Evolutionary conservation across 92 coral and sea anemone genomes (phyloP), one percentile per base, ranked within the genome.

Genomic region (Chrysogorgia sp.): DNA sequence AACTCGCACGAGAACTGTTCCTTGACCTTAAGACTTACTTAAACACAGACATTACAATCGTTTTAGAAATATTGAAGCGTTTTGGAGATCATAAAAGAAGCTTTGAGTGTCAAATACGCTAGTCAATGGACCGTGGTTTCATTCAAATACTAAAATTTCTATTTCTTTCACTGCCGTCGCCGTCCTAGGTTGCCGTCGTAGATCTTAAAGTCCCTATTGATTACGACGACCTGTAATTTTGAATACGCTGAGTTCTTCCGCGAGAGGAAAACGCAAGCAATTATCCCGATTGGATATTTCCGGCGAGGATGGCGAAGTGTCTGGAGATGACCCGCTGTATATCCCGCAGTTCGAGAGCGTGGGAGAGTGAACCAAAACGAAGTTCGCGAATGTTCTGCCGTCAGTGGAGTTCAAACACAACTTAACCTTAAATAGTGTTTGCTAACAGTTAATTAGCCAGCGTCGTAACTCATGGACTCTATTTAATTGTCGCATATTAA

Each of bases 351-450:
- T 69, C 48, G 35, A 8, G 40, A 45, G 60, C 76, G 76, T 45
- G 76, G 59, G 76, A 48, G 76, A 69, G 20, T 31, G 25, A 55
- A 60, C 55, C 7, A 5, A 24, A 25, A 0, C 26, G 3, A 69
- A 15, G 10, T 69, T 69, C 76, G 23, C 35, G 76, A 69, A 45
- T 8, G 40, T 69, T 69, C 76, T 14, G 40, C 61, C 59, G 76
- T 69, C 76, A 49, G 31, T 37, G 25, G 10, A 69, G 76, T 24
- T 69, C 61, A 69, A 69, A 45, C 58, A 43, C 56, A 9, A 32
- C 48, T 69, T 69, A 69, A 69, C 76, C 76, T 69, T 48, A 21
- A 47, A 30, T 2, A 69, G 76, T 24, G 45, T 29, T 28, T 34
- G 9, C 0, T 47, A 69, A 69, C 60, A 45, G 45, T 69, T 69